These are phyloP conservation scores for Sussaba pulchella DNA, from an alignment of 2,888 invertebrate species.

Conservation along the genomic window DNA sequence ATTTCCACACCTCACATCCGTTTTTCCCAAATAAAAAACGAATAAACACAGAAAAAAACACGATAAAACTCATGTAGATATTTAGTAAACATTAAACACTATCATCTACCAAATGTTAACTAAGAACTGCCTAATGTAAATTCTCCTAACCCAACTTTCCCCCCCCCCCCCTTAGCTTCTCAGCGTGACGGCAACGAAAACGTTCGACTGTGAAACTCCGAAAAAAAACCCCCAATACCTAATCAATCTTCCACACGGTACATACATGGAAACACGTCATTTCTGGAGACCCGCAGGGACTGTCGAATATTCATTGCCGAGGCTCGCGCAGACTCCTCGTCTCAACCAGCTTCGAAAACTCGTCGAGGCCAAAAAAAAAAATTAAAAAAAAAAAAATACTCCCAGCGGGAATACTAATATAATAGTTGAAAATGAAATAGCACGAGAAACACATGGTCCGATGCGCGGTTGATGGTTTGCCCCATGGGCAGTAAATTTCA, in stretches of 20 bases:
- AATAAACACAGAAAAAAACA: too few relatives aligned
- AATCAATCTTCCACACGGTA: slow-evolving; percentile 47
- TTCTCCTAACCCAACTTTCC: not conserved
- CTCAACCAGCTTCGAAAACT: not conserved
- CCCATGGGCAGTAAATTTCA: slow-evolving; percentile 65
- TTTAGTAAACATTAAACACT: too few relatives aligned
- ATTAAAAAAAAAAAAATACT: slow-evolving; percentile 43
- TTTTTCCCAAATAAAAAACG: too few relatives aligned
- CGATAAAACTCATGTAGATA: too few relatives aligned
- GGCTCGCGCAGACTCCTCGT: slow-evolving; percentile 36
- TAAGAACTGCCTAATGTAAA: too few relatives aligned
- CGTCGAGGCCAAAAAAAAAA: slow-evolving; percentile 41
- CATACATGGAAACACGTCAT: slow-evolving; percentile 36
- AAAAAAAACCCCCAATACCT: slow-evolving; percentile 5
- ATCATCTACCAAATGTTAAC: too few relatives aligned
- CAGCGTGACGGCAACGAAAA: slow-evolving; percentile 9
- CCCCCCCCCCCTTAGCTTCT: not conserved
- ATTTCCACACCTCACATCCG: too few relatives aligned
- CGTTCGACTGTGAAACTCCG: slow-evolving; percentile 33
- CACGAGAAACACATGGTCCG: slow-evolving; percentile 52
- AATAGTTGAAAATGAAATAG: slow-evolving; percentile 55
- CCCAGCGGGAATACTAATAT: slow-evolving; percentile 39
- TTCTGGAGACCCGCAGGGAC: slow-evolving; percentile 44
- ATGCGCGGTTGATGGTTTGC: slow-evolving; percentile 37
- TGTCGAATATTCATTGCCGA: slow-evolving; percentile 43